These are phyloP conservation scores for Centrocercus urophasianus DNA, from an alignment of 2,113 vertebrate species.

Conservation along the genomic window DNA sequence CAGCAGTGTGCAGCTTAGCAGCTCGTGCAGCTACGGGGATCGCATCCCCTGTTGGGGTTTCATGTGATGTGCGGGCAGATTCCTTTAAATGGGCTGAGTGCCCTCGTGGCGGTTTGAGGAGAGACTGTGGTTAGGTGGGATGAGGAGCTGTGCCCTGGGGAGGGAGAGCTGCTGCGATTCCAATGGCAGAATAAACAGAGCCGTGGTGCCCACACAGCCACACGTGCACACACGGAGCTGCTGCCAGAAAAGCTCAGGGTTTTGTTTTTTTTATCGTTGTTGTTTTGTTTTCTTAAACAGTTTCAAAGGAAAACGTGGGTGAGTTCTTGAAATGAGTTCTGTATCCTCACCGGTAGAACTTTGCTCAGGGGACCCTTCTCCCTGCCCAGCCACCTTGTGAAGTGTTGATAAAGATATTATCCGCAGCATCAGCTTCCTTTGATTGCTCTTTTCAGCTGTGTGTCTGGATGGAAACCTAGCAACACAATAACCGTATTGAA, in stretches of 20 bases:
- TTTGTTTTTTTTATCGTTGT: background rate
- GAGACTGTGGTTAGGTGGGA: background rate
- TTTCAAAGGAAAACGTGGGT: background rate
- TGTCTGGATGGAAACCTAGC: constrained; percentile 66
- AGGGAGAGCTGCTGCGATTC: background rate
- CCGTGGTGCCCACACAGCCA: background rate
- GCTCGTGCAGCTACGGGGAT: background rate
- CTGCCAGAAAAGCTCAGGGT: background rate
- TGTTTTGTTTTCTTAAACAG: background rate
- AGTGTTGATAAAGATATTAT: constrained; percentile 37
- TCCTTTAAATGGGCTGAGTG: background rate
- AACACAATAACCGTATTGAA: constrained; percentile 54
- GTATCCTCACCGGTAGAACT: constrained; percentile 5
- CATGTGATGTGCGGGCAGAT: background rate
- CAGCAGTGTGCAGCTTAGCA: background rate
- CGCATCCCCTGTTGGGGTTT: background rate
- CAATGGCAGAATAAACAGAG: background rate
- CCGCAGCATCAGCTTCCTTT: constrained; percentile 8
- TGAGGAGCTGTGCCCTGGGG: background rate
- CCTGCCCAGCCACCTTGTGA: background rate
- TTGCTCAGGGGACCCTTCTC: background rate
- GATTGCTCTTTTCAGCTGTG: constrained; percentile 56
- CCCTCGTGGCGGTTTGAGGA: background rate
- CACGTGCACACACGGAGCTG: background rate
- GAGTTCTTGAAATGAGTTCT: background rate